phyloP scores from a whole-genome alignment of 2,113 vertebrate genomes.

The Acrocephalus arundinaceus region DNA sequence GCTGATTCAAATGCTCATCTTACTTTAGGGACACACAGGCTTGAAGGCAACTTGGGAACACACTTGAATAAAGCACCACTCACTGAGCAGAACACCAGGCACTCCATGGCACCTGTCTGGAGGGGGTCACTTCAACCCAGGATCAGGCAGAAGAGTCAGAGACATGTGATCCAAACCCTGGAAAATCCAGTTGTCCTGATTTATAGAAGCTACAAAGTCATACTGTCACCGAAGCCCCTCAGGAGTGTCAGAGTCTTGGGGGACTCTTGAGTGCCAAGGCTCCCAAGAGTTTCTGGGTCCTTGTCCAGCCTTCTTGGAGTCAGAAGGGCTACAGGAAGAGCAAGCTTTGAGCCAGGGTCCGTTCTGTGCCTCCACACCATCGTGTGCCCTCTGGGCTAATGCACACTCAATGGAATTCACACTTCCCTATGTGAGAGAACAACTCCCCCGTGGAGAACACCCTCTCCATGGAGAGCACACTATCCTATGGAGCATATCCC shows the following conservation, averaged over 20 bases:
- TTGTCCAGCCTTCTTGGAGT: not conserved
- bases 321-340: not conserved
- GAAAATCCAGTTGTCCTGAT: not conserved
- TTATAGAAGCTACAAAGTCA: not conserved
- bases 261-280: not conserved
- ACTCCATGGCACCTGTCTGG: not conserved
- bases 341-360: not conserved
- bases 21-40: not conserved
- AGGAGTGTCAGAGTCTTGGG: not conserved
- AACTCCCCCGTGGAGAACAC: not conserved
- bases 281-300: not conserved
- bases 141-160: not conserved
- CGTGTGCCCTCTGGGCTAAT: not conserved
- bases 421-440: not conserved
- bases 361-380: not conserved
- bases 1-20: not conserved
- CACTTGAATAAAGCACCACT: not conserved
- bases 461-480: not conserved
- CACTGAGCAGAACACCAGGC: not conserved
- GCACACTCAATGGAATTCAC: not conserved
- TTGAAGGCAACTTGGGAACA: not conserved
- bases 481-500: not conserved
- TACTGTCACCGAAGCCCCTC: not conserved
- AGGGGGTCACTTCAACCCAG: not conserved
- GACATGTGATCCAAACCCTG: not conserved